Evolutionary conservation across 2,113 vertebrate genomes (phyloP), one percentile per base, ranked within the genome.

Genomic region (Cyphomyrus discorhynchus): DNA sequence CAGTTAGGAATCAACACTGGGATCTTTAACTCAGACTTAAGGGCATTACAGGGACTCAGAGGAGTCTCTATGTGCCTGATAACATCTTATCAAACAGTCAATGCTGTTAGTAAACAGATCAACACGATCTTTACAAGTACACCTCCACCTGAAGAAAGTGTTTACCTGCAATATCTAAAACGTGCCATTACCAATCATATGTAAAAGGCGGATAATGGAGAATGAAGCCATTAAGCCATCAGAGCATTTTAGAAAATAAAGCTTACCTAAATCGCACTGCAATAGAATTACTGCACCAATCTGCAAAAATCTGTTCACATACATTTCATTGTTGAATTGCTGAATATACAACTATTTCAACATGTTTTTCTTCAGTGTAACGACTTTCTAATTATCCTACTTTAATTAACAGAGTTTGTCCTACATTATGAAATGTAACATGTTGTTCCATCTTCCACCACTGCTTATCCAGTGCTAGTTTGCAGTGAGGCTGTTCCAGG

Each of bases 91-190:
- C 82, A 84, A 46, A 10, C 39, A 24, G 24, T 24, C 45, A 84
- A n/a, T 84, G 82, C 45, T 47, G 82, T 84, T 84, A 84, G 39
- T 46, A 45, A 84, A 80, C 74, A 80, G 74, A 80, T 84, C 82
- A 84, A 47, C 82, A 84, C 19, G 1, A 84, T 47, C 45, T 84
- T 84, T 84, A 47, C 39, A 45, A 84, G 45, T 47, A 47, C n/a
- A 19, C 45, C 39, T 84, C 21, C 39, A n/a, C 45, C 74, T 3
- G 70, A 39, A 77, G 70, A 77, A 39, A 77, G 11, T 35, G 35
- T 80, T 80, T 80, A 80, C 35, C 35, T 80, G 17, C 74, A 80
- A 39, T 35, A 39, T 35, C 3, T 15, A 80, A 42, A 80, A 80
- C 42, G 31, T 80, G 35, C 31, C 35, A 42, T 80, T 80, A 17